Base-by-base conservation (phyloP, 1,140 invertebrate genomes). In the Cydia strobilella region DNA sequence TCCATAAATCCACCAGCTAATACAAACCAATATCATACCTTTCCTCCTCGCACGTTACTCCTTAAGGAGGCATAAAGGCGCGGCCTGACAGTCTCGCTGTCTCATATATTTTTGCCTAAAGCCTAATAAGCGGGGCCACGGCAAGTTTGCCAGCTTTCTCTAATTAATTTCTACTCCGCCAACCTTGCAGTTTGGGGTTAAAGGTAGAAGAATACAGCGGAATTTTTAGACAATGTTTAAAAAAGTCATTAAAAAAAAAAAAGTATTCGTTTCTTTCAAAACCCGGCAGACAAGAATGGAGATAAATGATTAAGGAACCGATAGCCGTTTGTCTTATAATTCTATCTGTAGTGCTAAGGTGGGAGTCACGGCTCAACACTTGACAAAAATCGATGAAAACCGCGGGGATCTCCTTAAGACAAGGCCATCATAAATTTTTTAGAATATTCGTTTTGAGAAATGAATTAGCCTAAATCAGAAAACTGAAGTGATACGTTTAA, bases 51-150 rank as follows among this genome's bases (percentile, higher is more conserved):
- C 65, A 69, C 65, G 65, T 39, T 35, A 27, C 63, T 66, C 65
- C 65, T 39, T 69, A 69, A 39, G 65, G 65, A 59, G 65, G 65
- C 65, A 69, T 69, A 39, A 69, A 69, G 15, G 65, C 18, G 72
- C 66, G 77, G 54, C 59, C 42, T 31, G 73, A 35, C 27, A 63
- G 51, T 31, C 74, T 20, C 45, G 74, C 77, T 84, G 86, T 86
- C 87, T 80, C 86, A 89, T 89, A 89, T 89, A 89, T 89, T 86
- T 89, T 88, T 87, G 84, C 83, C 80, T 76, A 81, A 79, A 80
- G 84, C 86, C 85, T 86, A 89, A 89, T 89, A 89, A 89, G 80
- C 86, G 82, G 78, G 76, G 80, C 80, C 69, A 79, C 78, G 84
- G 79, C 81, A 89, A 88, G 86, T 88, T 86, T 86, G 82, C 82